Evolutionary conservation across 2,113 vertebrate genomes (phyloP).

Genomic region (Pithys albifrons): DNA sequence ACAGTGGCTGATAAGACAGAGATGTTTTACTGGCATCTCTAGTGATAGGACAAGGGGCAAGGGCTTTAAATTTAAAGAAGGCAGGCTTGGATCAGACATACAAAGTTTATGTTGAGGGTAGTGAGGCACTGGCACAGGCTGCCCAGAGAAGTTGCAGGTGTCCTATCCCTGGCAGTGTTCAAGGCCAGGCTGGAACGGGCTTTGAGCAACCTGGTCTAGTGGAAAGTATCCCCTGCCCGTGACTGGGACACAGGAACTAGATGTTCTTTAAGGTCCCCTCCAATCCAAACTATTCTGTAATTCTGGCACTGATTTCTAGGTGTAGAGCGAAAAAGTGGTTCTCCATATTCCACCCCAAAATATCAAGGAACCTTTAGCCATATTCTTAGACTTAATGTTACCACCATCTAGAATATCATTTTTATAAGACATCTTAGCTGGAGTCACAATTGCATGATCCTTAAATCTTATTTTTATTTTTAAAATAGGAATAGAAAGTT

Average conservation of each 20-base stretch:
- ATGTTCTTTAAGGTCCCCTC: neutral
- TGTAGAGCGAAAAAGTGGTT: neutral
- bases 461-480: neutral
- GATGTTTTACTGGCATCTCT: neutral
- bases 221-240: rapidly evolving
- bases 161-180: neutral
- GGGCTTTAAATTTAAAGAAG: neutral
- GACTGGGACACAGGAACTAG: neutral
- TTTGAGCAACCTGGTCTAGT: neutral
- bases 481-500: neutral
- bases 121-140: neutral
- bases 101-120: neutral
- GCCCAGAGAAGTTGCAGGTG: neutral
- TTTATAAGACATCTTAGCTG: neutral
- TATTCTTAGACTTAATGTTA: neutral
- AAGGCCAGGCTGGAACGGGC: neutral
- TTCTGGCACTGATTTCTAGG: neutral
- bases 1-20: neutral
- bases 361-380: neutral
- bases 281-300: neutral
- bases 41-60: neutral
- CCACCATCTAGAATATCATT: neutral
- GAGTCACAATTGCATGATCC: neutral
- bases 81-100: neutral
- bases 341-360: rapidly evolving